Evolutionary conservation across 2,797 vertebrate species (phyloP).

Genomic region (Rhadinocentrus ornatus): DNA sequence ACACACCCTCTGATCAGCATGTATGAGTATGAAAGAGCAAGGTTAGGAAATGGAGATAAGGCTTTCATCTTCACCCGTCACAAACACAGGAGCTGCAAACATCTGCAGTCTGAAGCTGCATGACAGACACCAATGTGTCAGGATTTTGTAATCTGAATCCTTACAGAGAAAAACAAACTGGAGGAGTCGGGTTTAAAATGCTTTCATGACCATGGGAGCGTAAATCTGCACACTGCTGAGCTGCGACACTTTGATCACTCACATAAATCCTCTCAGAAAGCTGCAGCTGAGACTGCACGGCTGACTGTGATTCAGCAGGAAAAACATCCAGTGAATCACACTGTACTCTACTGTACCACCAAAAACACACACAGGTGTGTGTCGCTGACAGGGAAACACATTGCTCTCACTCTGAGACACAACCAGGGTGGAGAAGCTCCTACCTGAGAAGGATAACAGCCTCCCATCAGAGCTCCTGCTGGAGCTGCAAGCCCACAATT

Average conservation of each 20-base stretch:
- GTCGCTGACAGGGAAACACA: neutral
- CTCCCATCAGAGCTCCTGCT: neutral
- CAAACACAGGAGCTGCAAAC: constrained; percentile 8
- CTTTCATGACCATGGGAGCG: constrained; percentile 25
- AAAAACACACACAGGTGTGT: constrained; percentile 3
- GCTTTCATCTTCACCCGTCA: neutral
- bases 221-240: constrained; percentile 30
- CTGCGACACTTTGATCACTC: constrained; percentile 25
- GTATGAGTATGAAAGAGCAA: constrained; percentile 13
- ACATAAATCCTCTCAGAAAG: constrained; percentile 44
- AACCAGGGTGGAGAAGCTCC: neutral
- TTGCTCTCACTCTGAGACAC: neutral
- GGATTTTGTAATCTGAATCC: neutral
- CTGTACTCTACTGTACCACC: constrained; percentile 26
- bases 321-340: constrained; percentile 51
- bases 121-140: neutral
- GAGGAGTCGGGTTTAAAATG: constrained; percentile 20
- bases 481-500: neutral
- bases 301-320: constrained; percentile 41
- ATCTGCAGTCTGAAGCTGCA: neutral
- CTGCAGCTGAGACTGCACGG: constrained; percentile 35
- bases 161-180: neutral
- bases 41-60: neutral
- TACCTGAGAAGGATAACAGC: neutral
- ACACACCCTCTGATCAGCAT: constrained; percentile 25